Percentiles rank a stretch among this genome's conserved stretches.
Conservation (phyloP, 2,888 invertebrate genomes). For the Ephialtes manifestator region DNA sequence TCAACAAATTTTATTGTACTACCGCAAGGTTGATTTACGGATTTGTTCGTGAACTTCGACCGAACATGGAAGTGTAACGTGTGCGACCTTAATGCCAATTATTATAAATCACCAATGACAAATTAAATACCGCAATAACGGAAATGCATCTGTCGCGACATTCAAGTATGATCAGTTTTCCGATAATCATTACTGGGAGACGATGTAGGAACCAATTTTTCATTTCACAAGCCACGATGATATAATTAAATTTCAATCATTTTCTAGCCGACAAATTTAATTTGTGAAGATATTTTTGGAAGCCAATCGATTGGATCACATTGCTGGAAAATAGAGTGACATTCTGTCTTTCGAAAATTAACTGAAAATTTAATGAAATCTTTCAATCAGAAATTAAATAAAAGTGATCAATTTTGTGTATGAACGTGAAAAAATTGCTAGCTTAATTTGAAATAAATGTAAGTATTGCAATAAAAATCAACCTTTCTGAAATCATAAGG, state of each 20-base stretch:
- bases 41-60: conserved; percentile 48
- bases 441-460: too few relatives aligned
- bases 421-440: too few relatives aligned
- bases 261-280: background rate
- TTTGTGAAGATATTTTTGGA: background rate
- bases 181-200: background rate
- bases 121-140: background rate
- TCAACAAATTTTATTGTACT: conserved; percentile 16
- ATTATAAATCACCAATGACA: background rate
- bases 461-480: too few relatives aligned
- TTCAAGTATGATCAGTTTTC: background rate
- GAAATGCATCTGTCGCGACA: background rate
- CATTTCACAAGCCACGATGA: background rate
- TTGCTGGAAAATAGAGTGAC: background rate
- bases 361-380: too few relatives aligned
- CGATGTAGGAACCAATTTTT: background rate
- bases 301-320: background rate
- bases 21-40: conserved; percentile 38
- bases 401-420: too few relatives aligned
- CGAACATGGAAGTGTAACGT: conserved; percentile 12
- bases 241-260: background rate
- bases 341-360: too few relatives aligned
- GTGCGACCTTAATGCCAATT: background rate
- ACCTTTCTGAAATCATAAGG: too few relatives aligned
- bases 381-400: too few relatives aligned